Percentiles rank a stretch among this genome's conserved stretches.
Conservation (phyloP, 2,113 vertebrate species). For the Podarcis muralis region DNA sequence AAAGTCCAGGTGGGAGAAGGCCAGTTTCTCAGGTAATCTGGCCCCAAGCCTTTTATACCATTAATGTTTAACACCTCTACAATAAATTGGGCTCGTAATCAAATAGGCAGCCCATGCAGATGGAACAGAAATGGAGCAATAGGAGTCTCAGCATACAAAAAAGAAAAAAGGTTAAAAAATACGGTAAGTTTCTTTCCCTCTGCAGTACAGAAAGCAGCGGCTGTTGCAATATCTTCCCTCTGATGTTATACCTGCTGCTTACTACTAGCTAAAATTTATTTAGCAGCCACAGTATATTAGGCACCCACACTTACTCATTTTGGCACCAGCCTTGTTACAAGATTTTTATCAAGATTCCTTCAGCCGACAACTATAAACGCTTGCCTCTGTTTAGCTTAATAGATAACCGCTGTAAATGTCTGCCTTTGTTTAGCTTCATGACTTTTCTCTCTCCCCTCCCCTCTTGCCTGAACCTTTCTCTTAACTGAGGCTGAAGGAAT, state of each 20-base stretch:
- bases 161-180: not conserved
- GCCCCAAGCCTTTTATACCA: not conserved
- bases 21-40: not conserved
- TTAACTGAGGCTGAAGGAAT: slow-evolving; percentile 3
- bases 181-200: not conserved
- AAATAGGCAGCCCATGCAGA: not conserved
- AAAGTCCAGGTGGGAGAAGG: not conserved
- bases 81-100: not conserved
- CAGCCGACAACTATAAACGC: not conserved
- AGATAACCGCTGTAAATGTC: slow-evolving; percentile 27
- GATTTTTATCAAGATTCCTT: slow-evolving; percentile 7
- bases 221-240: not conserved
- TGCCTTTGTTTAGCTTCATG: slow-evolving; percentile 30
- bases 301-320: slow-evolving; percentile 2
- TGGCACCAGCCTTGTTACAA: not conserved
- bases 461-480: slow-evolving; percentile 11
- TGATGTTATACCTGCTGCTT: not conserved
- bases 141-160: not conserved
- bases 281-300: not conserved
- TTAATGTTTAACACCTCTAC: not conserved
- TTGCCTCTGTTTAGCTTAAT: slow-evolving; percentile 3
- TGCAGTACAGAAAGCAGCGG: not conserved
- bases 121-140: not conserved
- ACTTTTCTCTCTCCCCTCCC: slow-evolving; percentile 1
- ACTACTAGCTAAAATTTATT: slow-evolving; percentile 8